phyloP scores from a whole-genome alignment of 2,888 invertebrate genomes.

The Diogma glabrata region DNA sequence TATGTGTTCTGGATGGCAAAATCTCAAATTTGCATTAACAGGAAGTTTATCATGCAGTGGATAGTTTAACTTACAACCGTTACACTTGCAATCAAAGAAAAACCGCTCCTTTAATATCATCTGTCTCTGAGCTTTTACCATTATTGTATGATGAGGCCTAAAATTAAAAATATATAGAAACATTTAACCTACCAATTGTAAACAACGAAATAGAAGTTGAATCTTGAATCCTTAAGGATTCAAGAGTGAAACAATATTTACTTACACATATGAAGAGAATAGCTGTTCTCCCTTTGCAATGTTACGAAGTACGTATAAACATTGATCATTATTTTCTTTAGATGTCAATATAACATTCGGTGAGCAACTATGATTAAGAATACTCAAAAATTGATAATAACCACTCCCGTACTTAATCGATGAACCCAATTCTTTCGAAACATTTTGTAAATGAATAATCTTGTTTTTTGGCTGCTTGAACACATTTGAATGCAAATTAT shows the following conservation, averaged over 20 bases:
- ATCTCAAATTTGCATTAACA: slow-evolving; percentile 28
- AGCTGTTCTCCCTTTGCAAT: slow-evolving; percentile 61
- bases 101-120: slow-evolving; percentile 60
- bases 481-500: slow-evolving; percentile 60
- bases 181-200: no score
- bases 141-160: slow-evolving; percentile 62
- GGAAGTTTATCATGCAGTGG: slow-evolving; percentile 43
- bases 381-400: slow-evolving; percentile 63
- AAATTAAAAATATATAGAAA: no score
- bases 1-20: slow-evolving; percentile 25
- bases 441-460: no score
- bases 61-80: slow-evolving; percentile 61
- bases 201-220: no score
- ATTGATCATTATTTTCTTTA: slow-evolving; percentile 42
- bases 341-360: slow-evolving; percentile 61
- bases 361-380: slow-evolving; percentile 80
- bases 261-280: no score
- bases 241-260: no score
- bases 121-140: slow-evolving; percentile 43
- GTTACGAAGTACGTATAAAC: slow-evolving; percentile 48
- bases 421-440: slow-evolving; percentile 34
- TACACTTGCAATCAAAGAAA: slow-evolving; percentile 66
- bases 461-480: no score
- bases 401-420: slow-evolving; percentile 39
- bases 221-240: no score